Percentiles rank a stretch among this genome's conserved stretches.
Evolutionary conservation across 2,888 invertebrate genomes (phyloP).

Genomic region (Phymatocera aterrima): DNA sequence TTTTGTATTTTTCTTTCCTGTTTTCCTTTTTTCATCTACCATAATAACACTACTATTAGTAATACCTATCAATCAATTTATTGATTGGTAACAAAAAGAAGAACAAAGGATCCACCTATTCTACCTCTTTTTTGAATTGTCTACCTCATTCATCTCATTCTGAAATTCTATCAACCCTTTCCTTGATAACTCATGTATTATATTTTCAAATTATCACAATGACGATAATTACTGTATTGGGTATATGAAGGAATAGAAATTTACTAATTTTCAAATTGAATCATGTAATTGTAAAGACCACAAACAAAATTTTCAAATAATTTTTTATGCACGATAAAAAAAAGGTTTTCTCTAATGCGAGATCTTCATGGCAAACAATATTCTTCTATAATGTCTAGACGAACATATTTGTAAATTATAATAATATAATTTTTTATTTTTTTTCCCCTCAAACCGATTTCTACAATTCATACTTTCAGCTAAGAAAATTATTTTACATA

Average conservation of each 20-base stretch:
- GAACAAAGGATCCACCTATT: conserved; percentile 20
- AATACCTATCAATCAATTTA: neutral
- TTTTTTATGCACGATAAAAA: neutral
- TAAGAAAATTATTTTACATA: conserved; percentile 52
- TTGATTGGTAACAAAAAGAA: conserved; percentile 23
- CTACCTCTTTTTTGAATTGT: neutral
- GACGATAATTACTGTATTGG: too few relatives aligned
- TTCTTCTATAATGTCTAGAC: conserved; percentile 14
- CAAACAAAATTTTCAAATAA: neutral
- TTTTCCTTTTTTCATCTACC: conserved; percentile 2
- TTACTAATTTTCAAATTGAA: neutral
- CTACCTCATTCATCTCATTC: too few relatives aligned
- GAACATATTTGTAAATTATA: conserved; percentile 23
- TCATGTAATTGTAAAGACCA: too few relatives aligned
- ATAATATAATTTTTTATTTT: conserved; percentile 51
- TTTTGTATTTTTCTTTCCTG: neutral
- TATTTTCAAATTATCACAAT: too few relatives aligned
- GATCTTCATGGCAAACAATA: neutral
- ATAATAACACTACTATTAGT: too few relatives aligned
- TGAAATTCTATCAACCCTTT: too few relatives aligned
- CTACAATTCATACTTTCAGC: conserved; percentile 58
- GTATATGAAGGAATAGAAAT: too few relatives aligned
- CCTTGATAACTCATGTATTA: too few relatives aligned
- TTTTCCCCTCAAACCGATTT: conserved; percentile 49
- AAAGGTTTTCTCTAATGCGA: neutral